These are phyloP conservation scores for Amphipyra berbera DNA, from an alignment of 2,888 invertebrate genomes.

Conservation along the genomic window DNA sequence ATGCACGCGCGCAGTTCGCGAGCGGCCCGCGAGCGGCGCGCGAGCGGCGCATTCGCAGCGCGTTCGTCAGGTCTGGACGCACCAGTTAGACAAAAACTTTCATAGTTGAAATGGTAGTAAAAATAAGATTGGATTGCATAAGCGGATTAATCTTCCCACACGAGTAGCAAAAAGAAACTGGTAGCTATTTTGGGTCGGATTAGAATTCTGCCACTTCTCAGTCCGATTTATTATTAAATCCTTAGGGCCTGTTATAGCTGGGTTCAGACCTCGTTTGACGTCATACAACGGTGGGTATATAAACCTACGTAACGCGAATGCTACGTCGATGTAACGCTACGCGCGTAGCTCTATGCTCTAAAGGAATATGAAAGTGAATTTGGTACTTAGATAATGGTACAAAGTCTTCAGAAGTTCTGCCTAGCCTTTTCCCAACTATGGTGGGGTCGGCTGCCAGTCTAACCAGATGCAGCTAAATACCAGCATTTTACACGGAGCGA, in stretches of 20 bases:
- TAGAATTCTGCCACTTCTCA: conserved; percentile 20
- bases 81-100: not conserved
- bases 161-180: conserved; percentile 13
- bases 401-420: too few relatives aligned
- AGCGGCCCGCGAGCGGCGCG: too few relatives aligned
- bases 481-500: too few relatives aligned
- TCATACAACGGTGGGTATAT: not conserved
- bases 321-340: not conserved
- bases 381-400: too few relatives aligned
- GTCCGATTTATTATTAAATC: conserved; percentile 24
- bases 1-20: too few relatives aligned
- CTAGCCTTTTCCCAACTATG: too few relatives aligned
- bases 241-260: not conserved
- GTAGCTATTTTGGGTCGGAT: conserved; percentile 19
- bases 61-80: too few relatives aligned
- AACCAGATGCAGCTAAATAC: too few relatives aligned
- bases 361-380: too few relatives aligned
- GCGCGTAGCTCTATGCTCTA: not conserved
- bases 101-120: not conserved
- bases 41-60: too few relatives aligned
- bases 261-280: conserved; percentile 6
- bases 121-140: not conserved
- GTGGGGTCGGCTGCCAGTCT: too few relatives aligned
- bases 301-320: not conserved
- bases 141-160: conserved; percentile 19